Evolutionary conservation across 2,888 invertebrate genomes (phyloP).

Genomic region (Pyrrhosoma nymphula): DNA sequence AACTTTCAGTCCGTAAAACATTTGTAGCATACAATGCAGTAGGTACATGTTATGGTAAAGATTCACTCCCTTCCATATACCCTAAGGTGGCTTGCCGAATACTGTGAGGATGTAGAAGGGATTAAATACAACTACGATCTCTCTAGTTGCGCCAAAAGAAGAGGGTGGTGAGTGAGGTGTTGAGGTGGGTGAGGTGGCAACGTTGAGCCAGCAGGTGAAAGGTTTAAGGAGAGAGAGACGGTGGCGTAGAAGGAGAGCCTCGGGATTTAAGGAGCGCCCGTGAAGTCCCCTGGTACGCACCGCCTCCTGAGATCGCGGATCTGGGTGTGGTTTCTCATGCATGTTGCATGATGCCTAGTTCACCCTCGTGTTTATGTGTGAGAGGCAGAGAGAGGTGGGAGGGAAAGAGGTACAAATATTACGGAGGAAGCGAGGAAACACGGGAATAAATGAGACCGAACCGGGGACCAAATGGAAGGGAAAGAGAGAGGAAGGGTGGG

Average conservation of each 20-base stretch:
- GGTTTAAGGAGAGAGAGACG: neutral
- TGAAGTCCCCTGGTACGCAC: neutral
- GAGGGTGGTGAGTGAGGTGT: neutral
- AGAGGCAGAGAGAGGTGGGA: neutral
- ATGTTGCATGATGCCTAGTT: slow-evolving; percentile 30
- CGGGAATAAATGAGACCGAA: neutral
- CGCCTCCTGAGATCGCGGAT: neutral
- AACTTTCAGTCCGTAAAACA: too few relatives aligned
- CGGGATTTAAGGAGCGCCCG: slow-evolving; percentile 21
- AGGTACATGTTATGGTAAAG: too few relatives aligned
- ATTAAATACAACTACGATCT: neutral
- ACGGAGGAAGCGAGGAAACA: neutral
- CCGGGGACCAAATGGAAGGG: neutral
- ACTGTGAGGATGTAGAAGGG: too few relatives aligned
- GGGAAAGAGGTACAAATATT: neutral
- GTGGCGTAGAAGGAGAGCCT: neutral
- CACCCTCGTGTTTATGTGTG: neutral
- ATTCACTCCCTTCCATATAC: too few relatives aligned
- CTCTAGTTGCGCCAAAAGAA: too few relatives aligned
- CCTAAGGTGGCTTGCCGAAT: neutral
- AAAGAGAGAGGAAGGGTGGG: neutral
- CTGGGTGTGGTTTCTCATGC: slow-evolving; percentile 18
- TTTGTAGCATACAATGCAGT: too few relatives aligned
- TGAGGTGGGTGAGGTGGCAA: neutral
- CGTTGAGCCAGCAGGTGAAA: neutral